A percentile compares a stretch with the other conserved stretches of the same genome.
Evolutionary conservation across 2,888 invertebrate genomes (phyloP).

Genomic region (Sipha maydis): DNA sequence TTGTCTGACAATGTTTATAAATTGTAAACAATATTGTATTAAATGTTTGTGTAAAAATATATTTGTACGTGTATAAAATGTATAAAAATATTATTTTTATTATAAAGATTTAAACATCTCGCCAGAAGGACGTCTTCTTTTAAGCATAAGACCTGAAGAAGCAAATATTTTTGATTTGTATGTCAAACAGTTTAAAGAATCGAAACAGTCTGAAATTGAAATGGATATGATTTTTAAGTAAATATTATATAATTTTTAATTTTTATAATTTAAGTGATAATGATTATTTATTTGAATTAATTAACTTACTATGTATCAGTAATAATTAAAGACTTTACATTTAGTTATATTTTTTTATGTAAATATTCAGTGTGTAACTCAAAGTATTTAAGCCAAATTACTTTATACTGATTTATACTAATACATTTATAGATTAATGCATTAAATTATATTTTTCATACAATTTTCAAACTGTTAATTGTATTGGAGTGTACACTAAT

Average conservation of each 20-base stretch:
- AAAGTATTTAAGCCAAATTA: no score
- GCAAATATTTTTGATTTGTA: not conserved
- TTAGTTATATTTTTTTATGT: not conserved
- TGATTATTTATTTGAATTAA: not conserved
- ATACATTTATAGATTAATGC: no score
- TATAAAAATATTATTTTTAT: not conserved
- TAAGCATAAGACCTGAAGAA: not conserved
- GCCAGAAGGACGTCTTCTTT: slow-evolving; percentile 10
- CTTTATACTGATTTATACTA: no score
- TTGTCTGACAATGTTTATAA: no score
- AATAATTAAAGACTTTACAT: not conserved
- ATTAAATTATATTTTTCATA: no score
- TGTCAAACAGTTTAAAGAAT: not conserved
- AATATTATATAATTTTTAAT: not conserved
- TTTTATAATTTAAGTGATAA: not conserved
- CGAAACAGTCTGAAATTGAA: not conserved
- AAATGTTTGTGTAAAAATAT: not conserved
- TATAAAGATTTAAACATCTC: slow-evolving; percentile 7
- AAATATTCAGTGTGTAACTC: not conserved
- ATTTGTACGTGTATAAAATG: not conserved
- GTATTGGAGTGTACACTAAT: no score
- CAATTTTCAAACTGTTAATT: no score
- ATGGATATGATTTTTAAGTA: slow-evolving; percentile 5
- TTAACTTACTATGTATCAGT: not conserved
- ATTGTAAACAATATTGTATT: no score